A percentile compares a stretch with the other conserved stretches of the same genome.
Conservation (phyloP, 2,888 invertebrate genomes). For the Oscheius sp. region DNA sequence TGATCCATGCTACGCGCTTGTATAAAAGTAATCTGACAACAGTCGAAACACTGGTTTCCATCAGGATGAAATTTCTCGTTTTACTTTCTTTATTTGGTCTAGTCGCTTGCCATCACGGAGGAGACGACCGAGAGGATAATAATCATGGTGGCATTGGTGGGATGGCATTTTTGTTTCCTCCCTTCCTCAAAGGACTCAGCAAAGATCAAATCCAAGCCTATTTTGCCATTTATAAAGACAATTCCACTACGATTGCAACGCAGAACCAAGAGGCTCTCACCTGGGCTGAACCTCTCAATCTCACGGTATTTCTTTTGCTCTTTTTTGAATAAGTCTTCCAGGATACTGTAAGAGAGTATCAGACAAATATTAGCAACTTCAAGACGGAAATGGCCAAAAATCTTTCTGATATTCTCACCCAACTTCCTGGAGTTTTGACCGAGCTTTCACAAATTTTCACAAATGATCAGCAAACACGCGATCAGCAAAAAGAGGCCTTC, state of each 20-base stretch:
- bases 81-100: background rate
- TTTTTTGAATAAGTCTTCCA: slow-evolving; percentile 9
- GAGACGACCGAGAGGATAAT: background rate
- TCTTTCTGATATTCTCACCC: slow-evolving; percentile 29
- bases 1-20: background rate
- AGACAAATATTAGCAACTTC: slow-evolving; percentile 27
- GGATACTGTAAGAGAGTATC: slow-evolving; percentile 27
- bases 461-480: slow-evolving; percentile 39
- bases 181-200: background rate
- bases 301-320: background rate
- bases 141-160: background rate
- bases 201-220: background rate
- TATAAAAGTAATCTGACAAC: background rate
- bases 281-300: background rate
- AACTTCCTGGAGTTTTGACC: slow-evolving; percentile 29
- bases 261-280: background rate
- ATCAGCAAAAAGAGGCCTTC: slow-evolving; percentile 27
- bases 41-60: background rate
- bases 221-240: background rate
- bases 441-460: slow-evolving; percentile 34
- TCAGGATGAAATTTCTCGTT: background rate
- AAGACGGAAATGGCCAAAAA: slow-evolving; percentile 34
- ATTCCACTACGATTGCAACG: background rate
- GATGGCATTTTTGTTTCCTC: background rate
- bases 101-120: background rate